Percentiles rank a stretch among this genome's conserved stretches.
phyloP scores from a whole-genome alignment of 1,140 invertebrate genomes.

The Drosophila athabasca region DNA sequence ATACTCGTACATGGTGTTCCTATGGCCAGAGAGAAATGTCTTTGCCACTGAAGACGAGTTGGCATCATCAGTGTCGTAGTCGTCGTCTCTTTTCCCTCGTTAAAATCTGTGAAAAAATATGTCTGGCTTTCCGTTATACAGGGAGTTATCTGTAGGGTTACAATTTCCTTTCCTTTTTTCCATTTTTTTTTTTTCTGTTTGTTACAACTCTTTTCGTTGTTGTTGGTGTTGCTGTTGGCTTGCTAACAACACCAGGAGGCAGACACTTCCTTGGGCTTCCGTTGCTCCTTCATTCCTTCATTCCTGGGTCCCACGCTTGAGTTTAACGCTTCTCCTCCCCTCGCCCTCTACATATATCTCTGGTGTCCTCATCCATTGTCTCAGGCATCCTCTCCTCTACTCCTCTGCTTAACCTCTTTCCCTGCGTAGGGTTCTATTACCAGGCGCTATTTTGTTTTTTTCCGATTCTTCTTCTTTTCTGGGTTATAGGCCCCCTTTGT shows the following conservation, averaged over 20 bases:
- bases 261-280: constrained; percentile 50
- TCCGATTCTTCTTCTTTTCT: constrained; percentile 41
- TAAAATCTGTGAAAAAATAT: constrained; percentile 78
- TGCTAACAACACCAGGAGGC: constrained; percentile 71
- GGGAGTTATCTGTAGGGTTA: constrained; percentile 69
- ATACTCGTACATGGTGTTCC: background rate
- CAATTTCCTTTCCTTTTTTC: constrained; percentile 59
- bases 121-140: constrained; percentile 69
- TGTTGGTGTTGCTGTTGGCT: constrained; percentile 45
- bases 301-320: constrained; percentile 9
- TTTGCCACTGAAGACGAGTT: constrained; percentile 55
- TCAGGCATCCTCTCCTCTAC: constrained; percentile 13
- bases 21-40: constrained; percentile 59
- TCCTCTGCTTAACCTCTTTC: background rate
- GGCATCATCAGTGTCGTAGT: constrained; percentile 16
- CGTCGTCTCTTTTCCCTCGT: constrained; percentile 54
- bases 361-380: constrained; percentile 21
- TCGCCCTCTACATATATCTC: constrained; percentile 2
- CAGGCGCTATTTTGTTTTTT: constrained; percentile 31
- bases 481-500: constrained; percentile 52
- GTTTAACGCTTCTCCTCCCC: constrained; percentile 30
- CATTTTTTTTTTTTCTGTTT: constrained; percentile 16
- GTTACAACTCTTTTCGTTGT: constrained; percentile 14
- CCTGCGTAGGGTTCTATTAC: constrained; percentile 15
- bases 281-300: constrained; percentile 22